phyloP scores from a whole-genome alignment of 2,113 vertebrate species.

The Galeopterus variegatus region DNA sequence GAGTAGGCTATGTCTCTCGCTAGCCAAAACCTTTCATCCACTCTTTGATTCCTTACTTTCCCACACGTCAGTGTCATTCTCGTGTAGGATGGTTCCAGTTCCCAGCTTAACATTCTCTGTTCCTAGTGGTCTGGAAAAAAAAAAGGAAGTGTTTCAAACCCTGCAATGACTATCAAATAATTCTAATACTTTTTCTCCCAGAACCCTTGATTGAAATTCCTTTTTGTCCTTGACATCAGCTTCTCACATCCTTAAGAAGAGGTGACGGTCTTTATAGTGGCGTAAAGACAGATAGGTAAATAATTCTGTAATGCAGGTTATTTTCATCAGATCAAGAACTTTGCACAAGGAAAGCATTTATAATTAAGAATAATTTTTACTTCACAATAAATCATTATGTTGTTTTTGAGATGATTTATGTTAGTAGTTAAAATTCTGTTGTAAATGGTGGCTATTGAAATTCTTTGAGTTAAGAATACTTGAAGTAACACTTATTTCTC shows the following conservation, averaged over 20 bases:
- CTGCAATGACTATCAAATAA: neutral
- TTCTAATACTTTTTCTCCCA: constrained; percentile 35
- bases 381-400: neutral
- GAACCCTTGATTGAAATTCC: neutral
- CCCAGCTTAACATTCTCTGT: constrained; percentile 19
- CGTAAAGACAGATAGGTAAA: neutral
- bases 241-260: neutral
- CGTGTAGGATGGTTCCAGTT: constrained; percentile 11
- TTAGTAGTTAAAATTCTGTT: neutral
- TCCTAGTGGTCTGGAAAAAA: neutral
- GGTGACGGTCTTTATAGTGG: neutral
- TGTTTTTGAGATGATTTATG: constrained; percentile 17
- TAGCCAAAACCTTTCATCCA: neutral
- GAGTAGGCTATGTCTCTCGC: neutral
- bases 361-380: constrained; percentile 4
- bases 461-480: constrained; percentile 26
- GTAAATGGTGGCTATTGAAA: neutral
- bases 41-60: constrained; percentile 1
- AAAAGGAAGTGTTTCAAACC: constrained; percentile 7
- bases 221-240: constrained; percentile 8
- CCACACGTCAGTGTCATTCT: neutral
- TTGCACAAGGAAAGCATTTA: neutral
- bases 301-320: neutral
- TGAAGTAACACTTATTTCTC: constrained; percentile 70
- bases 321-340: neutral